Evolutionary conservation across 2,113 vertebrate species (phyloP).

Genomic region (Cephalopholis sonnerati): DNA sequence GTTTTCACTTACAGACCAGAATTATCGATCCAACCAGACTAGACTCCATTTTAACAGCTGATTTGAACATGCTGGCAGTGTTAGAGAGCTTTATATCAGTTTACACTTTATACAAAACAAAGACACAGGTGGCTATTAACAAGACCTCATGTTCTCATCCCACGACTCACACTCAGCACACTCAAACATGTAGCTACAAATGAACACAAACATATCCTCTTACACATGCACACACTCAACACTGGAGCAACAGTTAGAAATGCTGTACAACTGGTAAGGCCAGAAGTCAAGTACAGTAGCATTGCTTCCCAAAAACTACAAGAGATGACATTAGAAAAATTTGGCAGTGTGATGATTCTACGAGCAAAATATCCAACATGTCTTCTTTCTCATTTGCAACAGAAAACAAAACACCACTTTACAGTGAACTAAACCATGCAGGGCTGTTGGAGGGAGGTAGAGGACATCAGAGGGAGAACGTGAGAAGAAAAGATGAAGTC

Average conservation of each 20-base stretch:
- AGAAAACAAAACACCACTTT: slow-evolving; percentile 48
- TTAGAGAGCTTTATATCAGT: slow-evolving; percentile 71
- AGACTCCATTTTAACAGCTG: slow-evolving; percentile 55
- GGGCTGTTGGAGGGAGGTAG: slow-evolving; percentile 47
- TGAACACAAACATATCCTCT: slow-evolving; percentile 22
- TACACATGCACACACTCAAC: slow-evolving; percentile 37
- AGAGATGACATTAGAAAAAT: slow-evolving; percentile 34
- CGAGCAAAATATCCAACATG: slow-evolving; percentile 35
- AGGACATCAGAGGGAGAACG: slow-evolving; percentile 32
- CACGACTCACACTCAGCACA: slow-evolving; percentile 16
- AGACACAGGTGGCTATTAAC: slow-evolving; percentile 68
- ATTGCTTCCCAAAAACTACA: slow-evolving; percentile 10
- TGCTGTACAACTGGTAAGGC: too few species aligned
- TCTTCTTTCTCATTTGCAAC: slow-evolving; percentile 23
- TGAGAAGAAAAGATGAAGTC: too few species aligned
- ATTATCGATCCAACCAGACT: slow-evolving; percentile 49
- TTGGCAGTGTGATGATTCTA: slow-evolving; percentile 48
- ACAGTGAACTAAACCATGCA: slow-evolving; percentile 73
- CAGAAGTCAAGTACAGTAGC: slow-evolving; percentile 13
- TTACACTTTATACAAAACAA: slow-evolving; percentile 75
- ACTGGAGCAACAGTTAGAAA: too few species aligned
- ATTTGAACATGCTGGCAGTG: slow-evolving; percentile 79
- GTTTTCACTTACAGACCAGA: slow-evolving; percentile 50
- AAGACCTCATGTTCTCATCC: slow-evolving; percentile 50
- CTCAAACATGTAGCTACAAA: slow-evolving; percentile 52